These are phyloP conservation scores for Melanotaenia nigrans DNA, from an alignment of 2,797 vertebrate species.

Conservation along the genomic window DNA sequence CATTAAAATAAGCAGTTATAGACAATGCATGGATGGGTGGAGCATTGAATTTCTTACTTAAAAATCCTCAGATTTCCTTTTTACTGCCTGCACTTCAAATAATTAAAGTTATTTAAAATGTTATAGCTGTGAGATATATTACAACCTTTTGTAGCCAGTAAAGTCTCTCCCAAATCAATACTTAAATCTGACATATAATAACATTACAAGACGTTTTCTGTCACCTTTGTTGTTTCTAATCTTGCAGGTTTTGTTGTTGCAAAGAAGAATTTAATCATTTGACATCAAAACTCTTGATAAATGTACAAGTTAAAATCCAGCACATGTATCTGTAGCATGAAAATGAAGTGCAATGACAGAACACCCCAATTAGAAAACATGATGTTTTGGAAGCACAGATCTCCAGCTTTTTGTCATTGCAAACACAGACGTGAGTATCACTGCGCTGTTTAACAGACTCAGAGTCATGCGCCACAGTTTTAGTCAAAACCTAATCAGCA, in stretches of 20 bases:
- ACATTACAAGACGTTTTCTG: neutral
- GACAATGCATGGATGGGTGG: too few relatives aligned
- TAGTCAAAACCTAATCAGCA: conserved; percentile 61
- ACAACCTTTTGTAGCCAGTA: neutral
- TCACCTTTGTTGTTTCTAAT: neutral
- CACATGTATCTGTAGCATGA: neutral
- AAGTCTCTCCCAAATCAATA: neutral
- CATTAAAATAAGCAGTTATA: too few relatives aligned
- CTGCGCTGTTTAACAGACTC: neutral
- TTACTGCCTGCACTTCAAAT: neutral
- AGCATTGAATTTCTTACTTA: too few relatives aligned
- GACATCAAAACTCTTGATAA: neutral
- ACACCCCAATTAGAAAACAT: neutral
- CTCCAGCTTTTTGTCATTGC: neutral
- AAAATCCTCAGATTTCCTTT: neutral
- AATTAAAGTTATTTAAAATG: too few relatives aligned
- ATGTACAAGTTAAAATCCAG: neutral
- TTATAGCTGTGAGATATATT: neutral
- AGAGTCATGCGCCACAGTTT: conserved; percentile 37
- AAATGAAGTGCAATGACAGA: neutral
- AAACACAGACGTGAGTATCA: neutral
- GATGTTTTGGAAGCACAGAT: neutral
- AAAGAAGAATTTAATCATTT: neutral
- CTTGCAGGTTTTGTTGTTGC: neutral
- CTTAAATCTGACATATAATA: neutral